A percentile compares a stretch with the other conserved stretches of the same genome.
These are phyloP conservation scores for Microctenopoma lineatum DNA, from an alignment of 2,797 vertebrate genomes.

Conservation along the genomic window DNA sequence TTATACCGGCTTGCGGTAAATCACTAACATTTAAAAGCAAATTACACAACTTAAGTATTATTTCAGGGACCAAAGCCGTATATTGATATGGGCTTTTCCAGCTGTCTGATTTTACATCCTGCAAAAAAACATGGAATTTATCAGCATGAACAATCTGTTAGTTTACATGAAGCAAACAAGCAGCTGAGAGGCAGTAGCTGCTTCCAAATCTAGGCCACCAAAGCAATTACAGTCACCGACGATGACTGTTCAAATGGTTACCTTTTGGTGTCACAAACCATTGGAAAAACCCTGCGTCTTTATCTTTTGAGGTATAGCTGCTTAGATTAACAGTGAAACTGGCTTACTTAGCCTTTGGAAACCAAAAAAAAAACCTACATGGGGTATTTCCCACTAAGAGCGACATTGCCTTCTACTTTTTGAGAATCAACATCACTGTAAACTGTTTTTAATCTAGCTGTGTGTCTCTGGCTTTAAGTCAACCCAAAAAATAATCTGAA, in stretches of 20 bases:
- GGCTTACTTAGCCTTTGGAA: neutral
- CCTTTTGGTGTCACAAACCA: neutral
- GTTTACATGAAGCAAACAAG: constrained; percentile 13
- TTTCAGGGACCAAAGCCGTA: neutral
- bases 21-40: neutral
- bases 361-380: neutral
- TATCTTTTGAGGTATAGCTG: neutral
- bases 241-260: neutral
- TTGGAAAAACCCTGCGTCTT: constrained; percentile 25
- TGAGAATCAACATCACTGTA: constrained; percentile 1
- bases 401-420: neutral
- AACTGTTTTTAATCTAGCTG: neutral
- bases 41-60: neutral
- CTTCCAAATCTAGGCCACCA: constrained; percentile 25
- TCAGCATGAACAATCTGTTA: constrained; percentile 11
- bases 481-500: neutral
- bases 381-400: constrained; percentile 40
- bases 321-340: constrained; percentile 11
- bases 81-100: constrained; percentile 17
- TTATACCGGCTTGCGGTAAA: neutral
- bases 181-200: accelerated
- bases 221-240: neutral
- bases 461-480: neutral
- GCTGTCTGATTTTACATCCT: constrained; percentile 9
- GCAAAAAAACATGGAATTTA: neutral